Evolutionary conservation across 2,888 invertebrate species (phyloP).

Genomic region (Mythimna lalbum): DNA sequence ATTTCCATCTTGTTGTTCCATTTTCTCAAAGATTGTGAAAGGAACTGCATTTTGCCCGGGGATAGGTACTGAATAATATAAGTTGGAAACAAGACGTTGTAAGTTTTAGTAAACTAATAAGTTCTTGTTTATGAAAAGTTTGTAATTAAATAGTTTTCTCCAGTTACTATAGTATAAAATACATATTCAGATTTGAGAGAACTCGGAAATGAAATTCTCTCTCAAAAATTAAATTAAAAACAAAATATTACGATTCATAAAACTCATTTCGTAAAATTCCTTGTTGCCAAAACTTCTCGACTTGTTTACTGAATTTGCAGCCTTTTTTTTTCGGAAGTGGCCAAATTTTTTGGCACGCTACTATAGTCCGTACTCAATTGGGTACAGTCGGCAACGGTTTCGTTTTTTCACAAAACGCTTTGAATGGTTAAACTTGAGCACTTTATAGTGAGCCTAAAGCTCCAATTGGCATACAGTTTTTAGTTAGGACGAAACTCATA

Average conservation of each 20-base stretch:
- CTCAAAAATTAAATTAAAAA: conserved; percentile 13
- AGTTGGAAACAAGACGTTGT: conserved; percentile 22
- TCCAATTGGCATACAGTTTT: conserved; percentile 10
- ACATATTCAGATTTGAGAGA: no score
- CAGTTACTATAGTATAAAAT: neutral
- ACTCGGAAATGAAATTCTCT: neutral
- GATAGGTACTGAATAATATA: conserved; percentile 10
- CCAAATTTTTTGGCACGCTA: conserved; percentile 56
- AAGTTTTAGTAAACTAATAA: conserved; percentile 21
- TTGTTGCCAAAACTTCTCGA: conserved; percentile 45
- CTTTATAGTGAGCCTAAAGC: conserved; percentile 18
- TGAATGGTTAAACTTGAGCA: conserved; percentile 34
- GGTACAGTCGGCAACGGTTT: conserved; percentile 20
- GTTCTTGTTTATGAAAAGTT: conserved; percentile 29
- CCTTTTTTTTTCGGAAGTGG: conserved; percentile 35
- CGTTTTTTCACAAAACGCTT: conserved; percentile 36
- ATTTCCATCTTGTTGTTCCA: neutral
- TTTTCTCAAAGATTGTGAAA: conserved; percentile 7
- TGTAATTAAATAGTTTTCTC: conserved; percentile 1
- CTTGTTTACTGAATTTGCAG: conserved; percentile 44
- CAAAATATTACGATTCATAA: conserved; percentile 21
- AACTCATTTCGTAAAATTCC: conserved; percentile 18
- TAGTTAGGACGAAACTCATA: neutral
- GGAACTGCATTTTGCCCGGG: conserved; percentile 5
- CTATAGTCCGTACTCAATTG: conserved; percentile 48